Base-by-base conservation (phyloP, 2,113 vertebrate genomes). In the Synchiropus splendidus region DNA sequence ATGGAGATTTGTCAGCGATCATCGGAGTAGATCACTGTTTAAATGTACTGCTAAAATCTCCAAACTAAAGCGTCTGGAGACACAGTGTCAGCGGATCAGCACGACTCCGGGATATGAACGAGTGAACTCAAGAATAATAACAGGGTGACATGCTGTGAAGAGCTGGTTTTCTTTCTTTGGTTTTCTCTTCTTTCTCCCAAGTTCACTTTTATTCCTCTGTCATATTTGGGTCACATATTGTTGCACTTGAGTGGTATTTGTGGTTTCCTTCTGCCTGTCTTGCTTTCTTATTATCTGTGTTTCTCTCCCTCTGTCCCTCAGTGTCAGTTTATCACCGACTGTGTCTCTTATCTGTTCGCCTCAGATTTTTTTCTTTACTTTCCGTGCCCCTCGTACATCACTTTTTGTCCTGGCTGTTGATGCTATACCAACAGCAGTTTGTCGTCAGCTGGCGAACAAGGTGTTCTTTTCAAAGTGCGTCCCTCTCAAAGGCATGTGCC, bases 141-240 rank as follows among this genome's bases (percentile, higher is more conserved):
- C 3, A 36, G 16, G 39, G 38, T 35, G 17, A 55, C 18, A 31
- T 18, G 21, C 44, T 17, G 18, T 16, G 49, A 45, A 56, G 40
- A 49, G 27, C 12, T 0, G 44, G 34, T 56, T 47, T 41, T 48
- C 40, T 52, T 37, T 37, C n/a, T 37, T 5, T 51, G n/a, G n/a
- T 38, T 60, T 55, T 50, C 48, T 38, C 48, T 36, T n/a, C n/a
- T n/a, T 38, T n/a, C n/a, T n/a, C n/a, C n/a, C n/a, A n/a, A n/a
- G 21, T 27, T 51, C 21, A 41, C 36, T 51, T 51, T 58, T 33
- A 43, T 42, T 66, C 52, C 27, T 18, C 60, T 74, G 72, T 66
- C 60, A 63, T 58, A 77, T 72, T 62, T 67, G 50, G 70, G 65
- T 70, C 70, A 76, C 55, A 51, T 53, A 36, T 48, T 59, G 51